These are phyloP conservation scores for Platichthys stellatus DNA, from an alignment of 2,113 vertebrate species.

Conservation along the genomic window DNA sequence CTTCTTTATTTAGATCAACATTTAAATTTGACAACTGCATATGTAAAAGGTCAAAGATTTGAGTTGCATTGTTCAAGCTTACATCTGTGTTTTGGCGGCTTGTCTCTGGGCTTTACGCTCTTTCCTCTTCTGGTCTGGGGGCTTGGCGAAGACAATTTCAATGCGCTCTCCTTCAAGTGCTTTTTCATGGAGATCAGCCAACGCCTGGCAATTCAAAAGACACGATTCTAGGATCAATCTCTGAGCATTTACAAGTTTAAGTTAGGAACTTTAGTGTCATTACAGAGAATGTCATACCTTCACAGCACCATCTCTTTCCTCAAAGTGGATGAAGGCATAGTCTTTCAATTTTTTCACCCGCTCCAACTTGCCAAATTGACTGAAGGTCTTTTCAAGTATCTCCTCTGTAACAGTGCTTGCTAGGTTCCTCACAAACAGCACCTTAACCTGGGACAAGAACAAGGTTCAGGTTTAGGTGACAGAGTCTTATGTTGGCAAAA, in stretches of 20 bases:
- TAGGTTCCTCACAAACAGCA: conserved; percentile 97
- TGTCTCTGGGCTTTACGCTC: conserved; percentile 99
- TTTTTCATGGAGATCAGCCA: conserved; percentile 99
- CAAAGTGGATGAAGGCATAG: conserved; percentile 99
- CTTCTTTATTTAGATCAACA: neutral
- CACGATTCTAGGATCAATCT: neutral
- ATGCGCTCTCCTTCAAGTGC: conserved; percentile 98
- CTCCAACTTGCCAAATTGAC: conserved; percentile 97
- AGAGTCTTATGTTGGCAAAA: neutral
- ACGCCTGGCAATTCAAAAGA: conserved; percentile 82
- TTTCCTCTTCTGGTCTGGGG: conserved; percentile 99
- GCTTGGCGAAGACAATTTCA: conserved; percentile 99
- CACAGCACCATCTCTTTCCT: conserved; percentile 96
- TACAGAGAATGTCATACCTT: conserved; percentile 84
- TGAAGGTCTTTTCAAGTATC: conserved; percentile 97
- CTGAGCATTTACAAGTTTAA: neutral
- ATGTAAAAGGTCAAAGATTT: neutral
- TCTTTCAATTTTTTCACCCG: conserved; percentile 99
- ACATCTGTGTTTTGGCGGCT: conserved; percentile 99
- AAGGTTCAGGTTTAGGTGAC: neutral
- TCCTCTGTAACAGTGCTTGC: conserved; percentile 98
- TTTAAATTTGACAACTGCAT: neutral
- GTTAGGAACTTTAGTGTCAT: neutral
- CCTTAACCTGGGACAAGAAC: conserved; percentile 88
- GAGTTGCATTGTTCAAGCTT: conserved; percentile 71